A percentile compares a stretch with the other conserved stretches of the same genome.
phyloP scores from a whole-genome alignment of 2,113 vertebrate genomes.

The Podarcis cretensis region DNA sequence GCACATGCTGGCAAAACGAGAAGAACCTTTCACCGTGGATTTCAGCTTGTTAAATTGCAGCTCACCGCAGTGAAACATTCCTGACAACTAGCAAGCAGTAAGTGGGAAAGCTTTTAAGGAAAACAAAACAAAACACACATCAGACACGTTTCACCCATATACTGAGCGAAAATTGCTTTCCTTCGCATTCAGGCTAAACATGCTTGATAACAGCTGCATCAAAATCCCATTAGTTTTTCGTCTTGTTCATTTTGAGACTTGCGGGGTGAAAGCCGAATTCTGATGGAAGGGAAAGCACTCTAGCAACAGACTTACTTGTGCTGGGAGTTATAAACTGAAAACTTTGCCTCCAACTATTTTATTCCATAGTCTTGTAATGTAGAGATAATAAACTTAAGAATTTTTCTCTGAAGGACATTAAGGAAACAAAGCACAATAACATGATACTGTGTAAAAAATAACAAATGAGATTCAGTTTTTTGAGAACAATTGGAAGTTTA shows the following conservation, averaged over 20 bases:
- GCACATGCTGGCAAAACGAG: neutral
- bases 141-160: neutral
- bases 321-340: neutral
- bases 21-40: neutral
- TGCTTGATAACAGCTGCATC: neutral
- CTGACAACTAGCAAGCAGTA: neutral
- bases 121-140: neutral
- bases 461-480: no score
- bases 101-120: neutral
- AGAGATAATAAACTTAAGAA: no score
- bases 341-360: neutral
- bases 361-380: neutral
- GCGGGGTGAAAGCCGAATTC: neutral
- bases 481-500: no score
- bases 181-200: constrained; percentile 7
- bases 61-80: neutral
- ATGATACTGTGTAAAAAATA: no score
- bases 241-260: neutral
- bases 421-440: no score
- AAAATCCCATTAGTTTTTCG: constrained; percentile 3
- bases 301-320: neutral
- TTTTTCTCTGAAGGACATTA: no score
- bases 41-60: neutral
- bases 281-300: neutral
- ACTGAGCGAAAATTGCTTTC: constrained; percentile 8